Evolutionary conservation across 1,140 invertebrate species (phyloP).

Genomic region (Eupeodes corollae): DNA sequence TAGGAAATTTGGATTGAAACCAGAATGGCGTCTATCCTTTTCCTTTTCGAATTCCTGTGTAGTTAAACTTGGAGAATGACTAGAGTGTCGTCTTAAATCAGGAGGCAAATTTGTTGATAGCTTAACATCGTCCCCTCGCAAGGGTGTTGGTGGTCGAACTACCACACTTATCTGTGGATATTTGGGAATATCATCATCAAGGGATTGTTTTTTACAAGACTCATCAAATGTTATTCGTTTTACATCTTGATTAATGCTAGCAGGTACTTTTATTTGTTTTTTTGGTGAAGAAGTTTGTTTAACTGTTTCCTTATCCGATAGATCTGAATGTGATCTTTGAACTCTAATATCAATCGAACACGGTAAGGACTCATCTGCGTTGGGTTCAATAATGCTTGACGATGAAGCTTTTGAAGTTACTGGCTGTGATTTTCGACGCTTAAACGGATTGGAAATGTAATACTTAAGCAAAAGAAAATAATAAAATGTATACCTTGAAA

Average conservation of each 20-base stretch:
- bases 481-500: slow-evolving; percentile 42
- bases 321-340: slow-evolving; percentile 29
- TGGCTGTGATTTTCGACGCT: too few relatives aligned
- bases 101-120: slow-evolving; percentile 12
- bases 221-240: slow-evolving; percentile 39
- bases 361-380: slow-evolving; percentile 9
- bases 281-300: slow-evolving; percentile 20
- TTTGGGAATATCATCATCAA: slow-evolving; percentile 38
- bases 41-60: slow-evolving; percentile 36
- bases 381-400: background rate
- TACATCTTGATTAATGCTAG: slow-evolving; percentile 34
- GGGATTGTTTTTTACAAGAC: slow-evolving; percentile 39
- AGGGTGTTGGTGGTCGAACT: slow-evolving; percentile 57
- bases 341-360: slow-evolving; percentile 20
- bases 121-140: slow-evolving; percentile 31
- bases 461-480: background rate
- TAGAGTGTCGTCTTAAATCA: slow-evolving; percentile 33
- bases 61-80: slow-evolving; percentile 31
- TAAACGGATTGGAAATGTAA: background rate
- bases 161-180: slow-evolving; percentile 52
- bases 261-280: slow-evolving; percentile 13
- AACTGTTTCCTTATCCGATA: slow-evolving; percentile 19
- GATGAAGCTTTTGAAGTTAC: too few relatives aligned
- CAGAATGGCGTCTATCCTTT: slow-evolving; percentile 41
- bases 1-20: slow-evolving; percentile 46